Percentiles rank a stretch among this genome's conserved stretches.
These are phyloP conservation scores for Stomorhina lunata DNA, from an alignment of 2,888 invertebrate genomes.

Conservation along the genomic window DNA sequence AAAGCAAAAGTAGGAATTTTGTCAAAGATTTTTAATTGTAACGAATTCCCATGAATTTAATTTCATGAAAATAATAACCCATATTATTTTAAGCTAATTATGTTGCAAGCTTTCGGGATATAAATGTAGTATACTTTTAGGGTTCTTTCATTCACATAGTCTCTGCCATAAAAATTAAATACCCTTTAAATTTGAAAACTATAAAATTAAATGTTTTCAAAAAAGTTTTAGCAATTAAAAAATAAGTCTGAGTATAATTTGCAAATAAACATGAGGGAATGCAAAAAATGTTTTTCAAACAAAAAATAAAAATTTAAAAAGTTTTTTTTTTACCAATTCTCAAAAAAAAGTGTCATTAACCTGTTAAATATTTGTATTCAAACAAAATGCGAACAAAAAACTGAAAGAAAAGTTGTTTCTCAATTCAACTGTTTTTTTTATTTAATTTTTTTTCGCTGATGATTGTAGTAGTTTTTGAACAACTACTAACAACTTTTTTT, in stretches of 20 bases:
- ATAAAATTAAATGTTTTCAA: too few relatives aligned
- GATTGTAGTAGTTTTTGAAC: constrained; percentile 26
- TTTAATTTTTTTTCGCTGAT: constrained; percentile 14
- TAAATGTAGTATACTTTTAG: too few relatives aligned
- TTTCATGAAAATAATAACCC: too few relatives aligned
- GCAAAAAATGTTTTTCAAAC: too few relatives aligned
- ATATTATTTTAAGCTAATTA: too few relatives aligned
- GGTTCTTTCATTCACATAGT: too few relatives aligned
- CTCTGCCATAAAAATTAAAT: too few relatives aligned
- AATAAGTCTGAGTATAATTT: background rate
- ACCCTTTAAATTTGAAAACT: too few relatives aligned
- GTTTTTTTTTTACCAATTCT: constrained; percentile 34
- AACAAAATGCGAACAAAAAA: background rate
- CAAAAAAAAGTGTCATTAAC: constrained; percentile 63
- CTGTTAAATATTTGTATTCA: constrained; percentile 57
- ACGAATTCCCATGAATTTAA: too few relatives aligned
- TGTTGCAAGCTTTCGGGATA: too few relatives aligned
- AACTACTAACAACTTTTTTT: background rate
- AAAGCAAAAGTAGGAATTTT: too few relatives aligned
- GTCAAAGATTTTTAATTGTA: too few relatives aligned
- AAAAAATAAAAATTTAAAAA: constrained; percentile 21
- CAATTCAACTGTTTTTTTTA: constrained; percentile 47
- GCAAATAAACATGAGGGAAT: background rate
- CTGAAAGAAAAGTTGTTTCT: constrained; percentile 36
- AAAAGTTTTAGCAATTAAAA: constrained; percentile 30